phyloP scores from a whole-genome alignment of 2,888 invertebrate genomes.

The Thereva unica region DNA sequence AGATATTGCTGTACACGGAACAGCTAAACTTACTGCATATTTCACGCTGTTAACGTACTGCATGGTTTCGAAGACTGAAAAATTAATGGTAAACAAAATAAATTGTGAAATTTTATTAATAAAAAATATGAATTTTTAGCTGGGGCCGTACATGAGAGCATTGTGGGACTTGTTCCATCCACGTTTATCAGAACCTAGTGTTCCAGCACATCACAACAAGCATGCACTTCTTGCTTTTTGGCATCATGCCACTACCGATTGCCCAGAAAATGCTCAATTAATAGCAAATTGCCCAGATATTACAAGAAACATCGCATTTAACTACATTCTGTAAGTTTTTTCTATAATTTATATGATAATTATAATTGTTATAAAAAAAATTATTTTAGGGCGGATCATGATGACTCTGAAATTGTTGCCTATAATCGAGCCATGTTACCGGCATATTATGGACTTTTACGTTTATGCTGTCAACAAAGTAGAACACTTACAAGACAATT shows the following conservation, averaged over 20 bases:
- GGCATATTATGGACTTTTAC: constrained; percentile 85
- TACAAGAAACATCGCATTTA: constrained; percentile 93
- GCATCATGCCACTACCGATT: constrained; percentile 91
- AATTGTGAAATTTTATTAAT: constrained; percentile 5
- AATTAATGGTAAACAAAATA: constrained; percentile 74
- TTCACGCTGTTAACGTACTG: constrained; percentile 92
- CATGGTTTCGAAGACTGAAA: constrained; percentile 86
- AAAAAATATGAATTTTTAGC: constrained; percentile 61
- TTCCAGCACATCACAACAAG: constrained; percentile 93
- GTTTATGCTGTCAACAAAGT: constrained; percentile 89
- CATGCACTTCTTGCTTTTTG: constrained; percentile 90
- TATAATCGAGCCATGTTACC: constrained; percentile 94
- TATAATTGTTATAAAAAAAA: constrained; percentile 31
- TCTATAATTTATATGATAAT: constrained; percentile 16
- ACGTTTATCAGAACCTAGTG: constrained; percentile 89
- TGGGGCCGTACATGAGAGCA: constrained; percentile 88
- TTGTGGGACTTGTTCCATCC: constrained; percentile 95
- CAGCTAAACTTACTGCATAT: constrained; percentile 89
- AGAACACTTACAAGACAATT: constrained; percentile 82
- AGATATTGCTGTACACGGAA: constrained; percentile 83
- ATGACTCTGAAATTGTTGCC: constrained; percentile 92
- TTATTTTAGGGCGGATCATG: constrained; percentile 83
- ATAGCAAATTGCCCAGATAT: constrained; percentile 86
- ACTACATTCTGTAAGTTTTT: constrained; percentile 85
- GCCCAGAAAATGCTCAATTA: constrained; percentile 88